Evolutionary conservation across 1,140 invertebrate genomes (phyloP), one percentile per base, ranked within the genome.

Genomic region (Pentalonia nigronervosa): DNA sequence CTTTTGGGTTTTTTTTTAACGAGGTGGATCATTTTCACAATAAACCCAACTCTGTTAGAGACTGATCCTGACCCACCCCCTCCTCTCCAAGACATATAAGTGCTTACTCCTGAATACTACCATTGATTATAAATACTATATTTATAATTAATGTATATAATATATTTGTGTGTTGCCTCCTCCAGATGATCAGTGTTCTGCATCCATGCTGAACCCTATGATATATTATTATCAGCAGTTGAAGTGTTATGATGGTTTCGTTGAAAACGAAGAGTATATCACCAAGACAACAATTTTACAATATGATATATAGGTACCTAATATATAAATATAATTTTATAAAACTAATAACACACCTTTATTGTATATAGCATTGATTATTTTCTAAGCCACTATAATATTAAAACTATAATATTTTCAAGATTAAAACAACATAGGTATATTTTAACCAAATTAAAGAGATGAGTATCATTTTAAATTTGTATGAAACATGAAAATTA

Each of bases 351-450:
- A 67, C 11, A 67, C n/a, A 4, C 30, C 17, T 67, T 67, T n/a
- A 67, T n/a, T 67, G 4, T n/a, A 67, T 0, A 67, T n/a, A 14
- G 9, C 60, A 17, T n/a, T n/a, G n/a, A 67, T 67, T n/a, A 67
- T 67, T 67, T 67, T 67, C 30, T 11, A 67, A 67, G 30, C 17
- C 11, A 67, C 14, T 67, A 30, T n/a, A n/a, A 14, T 45, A 83
- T 84, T 41, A 84, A 36, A 84, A 48, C 30, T 87, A 47, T 14
- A n/a, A 47, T 87, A 20, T 87, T 87, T 87, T n/a, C 7, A 87
- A n/a, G 25, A 87, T 87, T 47, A 87, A 76, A n/a, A 87, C 9
- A 87, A 87, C 84, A 84, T 84, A 87, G 84, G 84, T 87, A 87
- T 87, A 36, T 87, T 87, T 87, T 87, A 87, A 87, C 84, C 45